Evolutionary conservation across 2,113 vertebrate genomes (phyloP).

Genomic region (Cephalophus harveyi): DNA sequence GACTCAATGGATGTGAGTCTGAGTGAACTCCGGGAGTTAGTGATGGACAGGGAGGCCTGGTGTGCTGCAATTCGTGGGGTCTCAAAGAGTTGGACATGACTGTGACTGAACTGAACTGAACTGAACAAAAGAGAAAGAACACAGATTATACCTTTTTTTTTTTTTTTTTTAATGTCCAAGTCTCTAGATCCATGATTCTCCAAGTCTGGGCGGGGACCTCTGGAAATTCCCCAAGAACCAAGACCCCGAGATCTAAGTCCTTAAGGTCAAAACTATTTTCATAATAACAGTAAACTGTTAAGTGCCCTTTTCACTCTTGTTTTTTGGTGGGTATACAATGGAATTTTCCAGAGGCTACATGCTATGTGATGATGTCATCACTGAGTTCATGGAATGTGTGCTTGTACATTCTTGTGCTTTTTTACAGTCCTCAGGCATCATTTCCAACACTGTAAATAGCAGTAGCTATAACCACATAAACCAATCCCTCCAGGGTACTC

Average conservation of each 20-base stretch:
- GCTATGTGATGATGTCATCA: not conserved
- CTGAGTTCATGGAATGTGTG: not conserved
- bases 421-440: not conserved
- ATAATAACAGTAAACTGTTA: not conserved
- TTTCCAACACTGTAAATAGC: not conserved
- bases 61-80: too few species aligned
- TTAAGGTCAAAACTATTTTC: conserved; percentile 7
- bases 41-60: too few species aligned
- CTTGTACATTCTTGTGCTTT: not conserved
- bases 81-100: too few species aligned
- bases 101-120: too few species aligned
- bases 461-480: not conserved
- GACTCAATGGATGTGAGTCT: too few species aligned
- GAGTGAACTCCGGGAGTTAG: too few species aligned
- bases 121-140: not conserved
- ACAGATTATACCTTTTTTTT: not conserved
- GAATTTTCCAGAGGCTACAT: not conserved
- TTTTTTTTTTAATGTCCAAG: not conserved
- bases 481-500: not conserved
- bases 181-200: not conserved
- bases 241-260: not conserved
- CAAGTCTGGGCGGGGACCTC: not conserved
- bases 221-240: not conserved
- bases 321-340: not conserved
- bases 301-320: not conserved